Percentiles rank a stretch among this genome's conserved stretches.
Evolutionary conservation across 1,140 invertebrate genomes (phyloP).

Genomic region (Eumaeus atala): DNA sequence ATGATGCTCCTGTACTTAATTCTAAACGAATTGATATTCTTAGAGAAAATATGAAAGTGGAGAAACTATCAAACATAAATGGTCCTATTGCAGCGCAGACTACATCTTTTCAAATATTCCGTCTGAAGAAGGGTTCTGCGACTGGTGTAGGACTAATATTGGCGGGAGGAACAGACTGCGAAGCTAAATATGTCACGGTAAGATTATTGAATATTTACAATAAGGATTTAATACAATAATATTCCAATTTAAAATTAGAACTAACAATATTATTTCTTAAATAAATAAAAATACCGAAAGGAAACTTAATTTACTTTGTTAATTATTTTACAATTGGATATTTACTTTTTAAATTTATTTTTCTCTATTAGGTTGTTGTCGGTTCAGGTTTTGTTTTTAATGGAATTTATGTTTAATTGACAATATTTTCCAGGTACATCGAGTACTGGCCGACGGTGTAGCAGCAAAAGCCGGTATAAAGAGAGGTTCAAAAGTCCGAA

Average conservation of each 20-base stretch:
- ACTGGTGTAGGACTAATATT: slow-evolving; percentile 90
- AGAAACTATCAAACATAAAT: not conserved
- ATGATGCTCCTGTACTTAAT: not conserved
- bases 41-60: slow-evolving; percentile 3
- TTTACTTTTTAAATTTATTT: too few species aligned
- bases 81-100: slow-evolving; percentile 22
- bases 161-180: slow-evolving; percentile 90
- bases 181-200: slow-evolving; percentile 92
- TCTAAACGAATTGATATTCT: not conserved
- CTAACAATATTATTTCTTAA: too few species aligned
- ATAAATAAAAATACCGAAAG: too few species aligned
- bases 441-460: slow-evolving; percentile 87
- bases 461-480: slow-evolving; percentile 91
- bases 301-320: too few species aligned
- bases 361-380: too few species aligned
- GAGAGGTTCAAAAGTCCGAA: slow-evolving; percentile 89
- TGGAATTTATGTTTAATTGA: slow-evolving; percentile 1
- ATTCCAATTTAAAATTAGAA: too few species aligned
- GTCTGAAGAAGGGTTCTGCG: slow-evolving; percentile 70
- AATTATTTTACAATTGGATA: too few species aligned
- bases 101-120: slow-evolving; percentile 41
- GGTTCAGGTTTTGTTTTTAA: not conserved
- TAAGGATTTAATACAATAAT: too few species aligned
- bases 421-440: slow-evolving; percentile 81
- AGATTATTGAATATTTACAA: slow-evolving; percentile 53